Base-by-base conservation (phyloP, 2,888 invertebrate species). In the Sphaeridia pumilis region DNA sequence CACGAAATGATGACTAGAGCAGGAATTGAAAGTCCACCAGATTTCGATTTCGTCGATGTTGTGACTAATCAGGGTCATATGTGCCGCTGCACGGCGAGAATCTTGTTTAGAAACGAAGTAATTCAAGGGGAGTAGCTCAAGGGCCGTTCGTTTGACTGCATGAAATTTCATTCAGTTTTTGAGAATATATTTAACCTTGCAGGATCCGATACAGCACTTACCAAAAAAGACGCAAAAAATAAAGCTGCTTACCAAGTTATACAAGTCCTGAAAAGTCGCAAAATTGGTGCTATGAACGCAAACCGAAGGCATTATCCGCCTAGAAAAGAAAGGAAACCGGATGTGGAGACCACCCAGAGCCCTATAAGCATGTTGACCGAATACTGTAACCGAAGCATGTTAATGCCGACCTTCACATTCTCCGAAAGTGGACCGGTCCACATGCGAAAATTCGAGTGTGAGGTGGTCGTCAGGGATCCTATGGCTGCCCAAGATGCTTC, bases 291-390 rank as follows among this genome's bases (percentile, higher is more conserved):
- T n/a, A n/a, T n/a, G n/a, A n/a, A n/a, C n/a, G n/a, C n/a, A n/a
- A n/a, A n/a, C n/a, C n/a, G n/a, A n/a, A n/a, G n/a, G n/a, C n/a
- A n/a, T n/a, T n/a, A n/a, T n/a, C n/a, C n/a, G n/a, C n/a, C n/a
- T n/a, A n/a, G n/a, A n/a, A n/a, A n/a, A n/a, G n/a, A n/a, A n/a
- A n/a, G n/a, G n/a, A n/a, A n/a, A n/a, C n/a, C n/a, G n/a, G n/a
- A n/a, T n/a, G n/a, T n/a, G n/a, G n/a, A n/a, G n/a, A n/a, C n/a
- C n/a, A n/a, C n/a, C n/a, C n/a, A n/a, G n/a, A n/a, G n/a, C n/a
- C 61, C 63, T 14, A 36, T 63, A 17, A 55, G 59, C 5, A 26
- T 61, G 22, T 43, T 63, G 12, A 61, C 61, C 54, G 63, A 63
- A 52, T 47, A 61, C 3, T 63, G 63, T 47, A 46, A 51, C 12